These are phyloP conservation scores for Popillia japonica DNA, from an alignment of 1,140 invertebrate genomes.

Conservation along the genomic window DNA sequence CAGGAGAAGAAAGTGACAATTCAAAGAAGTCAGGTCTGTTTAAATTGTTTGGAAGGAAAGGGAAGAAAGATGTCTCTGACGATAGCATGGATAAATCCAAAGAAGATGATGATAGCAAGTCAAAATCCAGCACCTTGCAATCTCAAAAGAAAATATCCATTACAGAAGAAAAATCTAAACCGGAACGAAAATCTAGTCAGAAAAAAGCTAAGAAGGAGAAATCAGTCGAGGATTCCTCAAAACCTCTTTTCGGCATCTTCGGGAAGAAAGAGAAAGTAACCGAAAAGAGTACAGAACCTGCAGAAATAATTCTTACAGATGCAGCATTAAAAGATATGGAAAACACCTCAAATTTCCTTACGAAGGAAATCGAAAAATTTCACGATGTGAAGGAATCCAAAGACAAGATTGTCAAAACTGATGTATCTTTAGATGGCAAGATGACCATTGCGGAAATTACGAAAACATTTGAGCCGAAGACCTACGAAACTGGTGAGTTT, in stretches of 20 bases:
- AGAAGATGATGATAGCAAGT: neutral
- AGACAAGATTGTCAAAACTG: constrained; percentile 41
- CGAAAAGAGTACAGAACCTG: neutral
- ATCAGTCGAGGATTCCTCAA: neutral
- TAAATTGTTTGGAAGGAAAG: constrained; percentile 37
- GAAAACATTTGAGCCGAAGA: constrained; percentile 49
- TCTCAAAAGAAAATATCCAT: neutral
- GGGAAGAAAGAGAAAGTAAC: constrained; percentile 43
- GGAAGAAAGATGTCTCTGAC: constrained; percentile 22
- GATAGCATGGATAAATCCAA: neutral
- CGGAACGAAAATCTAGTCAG: constrained; percentile 3
- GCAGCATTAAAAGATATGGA: constrained; percentile 34
- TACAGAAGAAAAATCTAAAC: neutral
- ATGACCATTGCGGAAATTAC: constrained; percentile 38
- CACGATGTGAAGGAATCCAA: constrained; percentile 34
- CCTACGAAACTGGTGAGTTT: constrained; percentile 54
- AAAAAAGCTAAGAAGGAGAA: constrained; percentile 35
- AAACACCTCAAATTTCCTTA: constrained; percentile 44
- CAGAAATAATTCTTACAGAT: constrained; percentile 18
- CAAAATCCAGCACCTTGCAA: constrained; percentile 15
- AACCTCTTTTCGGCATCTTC: constrained; percentile 38
- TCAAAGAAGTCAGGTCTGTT: constrained; percentile 28
- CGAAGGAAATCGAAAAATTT: constrained; percentile 48
- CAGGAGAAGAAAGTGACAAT: neutral
- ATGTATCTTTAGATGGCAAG: constrained; percentile 22